Base-by-base conservation (phyloP, 2,888 invertebrate species). In the Sialis lutaria region DNA sequence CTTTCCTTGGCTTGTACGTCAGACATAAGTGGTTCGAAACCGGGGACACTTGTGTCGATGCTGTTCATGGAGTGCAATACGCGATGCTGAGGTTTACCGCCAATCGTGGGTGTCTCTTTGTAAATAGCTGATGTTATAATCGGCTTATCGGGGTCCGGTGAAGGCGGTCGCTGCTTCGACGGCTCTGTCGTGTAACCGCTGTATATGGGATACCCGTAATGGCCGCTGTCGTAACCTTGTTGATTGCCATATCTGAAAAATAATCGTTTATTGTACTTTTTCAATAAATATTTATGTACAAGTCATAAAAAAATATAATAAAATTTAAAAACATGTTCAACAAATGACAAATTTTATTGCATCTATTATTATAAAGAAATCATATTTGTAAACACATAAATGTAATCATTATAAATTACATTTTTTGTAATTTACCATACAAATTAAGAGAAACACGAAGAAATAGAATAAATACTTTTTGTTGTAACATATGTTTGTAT, bases 191-290 rank as follows among this genome's bases (percentile, higher is more conserved):
- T 68, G 55, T 76, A 77, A 9, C 75, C 77, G 42, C 69, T 67
- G 56, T 78, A 78, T 31, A 73, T 62, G 39, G 77, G 75, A 58
- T 82, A 83, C 6, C 80, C 82, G 50, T 79, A 79, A 49, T 75
- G 75, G 37, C 83, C 83, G 54, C 77, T 73, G 48, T 82, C 81
- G 58, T 86, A 86, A 31, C 82, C 77, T 54, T 77, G 69, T 63
- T 88, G 88, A 60, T 82, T 85, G 47, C 86, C 81, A 59, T 88
- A 88, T 42, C 79, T 75, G 61, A 88, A 47, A 42, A 42, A 31
- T n/a, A 46, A 41, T 22, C 22, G 22, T 22, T 22, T 22, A 22
- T 22, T 22, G 22, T 22, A 22, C 22, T 22, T 22, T 22, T 22
- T 22, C 22, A 22, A 22, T 22, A 22, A 22, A 22, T 22, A 22